These are phyloP conservation scores for Tromatobia lineatoria DNA, from an alignment of 2,888 invertebrate species.

Conservation along the genomic window DNA sequence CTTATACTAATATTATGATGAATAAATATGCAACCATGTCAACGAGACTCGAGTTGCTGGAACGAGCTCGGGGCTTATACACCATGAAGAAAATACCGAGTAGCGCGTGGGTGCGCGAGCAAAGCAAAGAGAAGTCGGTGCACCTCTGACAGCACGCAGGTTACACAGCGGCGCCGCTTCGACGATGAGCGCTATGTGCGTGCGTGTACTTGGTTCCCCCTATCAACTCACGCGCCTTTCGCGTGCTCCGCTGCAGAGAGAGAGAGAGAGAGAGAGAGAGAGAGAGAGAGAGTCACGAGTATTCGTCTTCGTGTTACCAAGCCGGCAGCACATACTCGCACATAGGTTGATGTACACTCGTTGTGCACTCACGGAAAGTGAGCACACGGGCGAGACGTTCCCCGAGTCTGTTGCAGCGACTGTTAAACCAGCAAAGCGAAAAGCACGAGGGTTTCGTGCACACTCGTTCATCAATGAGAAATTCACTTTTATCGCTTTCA, in stretches of 20 bases:
- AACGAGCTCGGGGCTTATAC: constrained; percentile 30
- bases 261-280: too few species aligned
- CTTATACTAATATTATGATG: constrained; percentile 56
- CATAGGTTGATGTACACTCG: background rate
- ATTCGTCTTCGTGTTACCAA: constrained; percentile 33
- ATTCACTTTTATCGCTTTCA: constrained; percentile 73
- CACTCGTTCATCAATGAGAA: constrained; percentile 76
- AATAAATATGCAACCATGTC: constrained; percentile 49
- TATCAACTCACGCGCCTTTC: constrained; percentile 28
- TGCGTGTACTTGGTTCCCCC: constrained; percentile 41
- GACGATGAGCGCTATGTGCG: constrained; percentile 33
- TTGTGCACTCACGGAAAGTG: constrained; percentile 3
- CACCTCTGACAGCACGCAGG: constrained; percentile 45
- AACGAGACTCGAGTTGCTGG: constrained; percentile 50
- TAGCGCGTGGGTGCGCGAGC: constrained; percentile 57
- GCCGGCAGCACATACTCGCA: constrained; percentile 31
- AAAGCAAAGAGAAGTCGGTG: constrained; percentile 53
- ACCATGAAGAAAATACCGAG: constrained; percentile 43
- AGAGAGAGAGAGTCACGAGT: constrained; percentile 5
- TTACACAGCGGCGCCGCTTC: constrained; percentile 46
- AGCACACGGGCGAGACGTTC: constrained; percentile 17
- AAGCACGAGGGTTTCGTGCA: constrained; percentile 21
- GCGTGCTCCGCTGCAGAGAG: background rate
- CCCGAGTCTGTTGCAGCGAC: constrained; percentile 7
- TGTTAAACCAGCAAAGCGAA: constrained; percentile 17